Conservation (phyloP, 1,140 invertebrate species). For the Epicauta chinensis region DNA sequence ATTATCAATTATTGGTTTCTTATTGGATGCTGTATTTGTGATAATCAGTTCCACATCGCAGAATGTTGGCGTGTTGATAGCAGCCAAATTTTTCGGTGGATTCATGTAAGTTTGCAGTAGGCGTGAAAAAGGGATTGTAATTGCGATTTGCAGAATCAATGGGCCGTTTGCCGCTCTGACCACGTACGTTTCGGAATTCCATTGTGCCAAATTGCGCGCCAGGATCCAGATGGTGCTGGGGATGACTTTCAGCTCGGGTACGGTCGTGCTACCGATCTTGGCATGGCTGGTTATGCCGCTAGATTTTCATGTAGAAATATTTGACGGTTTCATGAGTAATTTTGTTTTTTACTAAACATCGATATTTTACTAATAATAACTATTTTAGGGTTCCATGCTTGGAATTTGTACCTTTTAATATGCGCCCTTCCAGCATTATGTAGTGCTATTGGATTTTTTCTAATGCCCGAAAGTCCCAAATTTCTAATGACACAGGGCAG, state of each 20-base stretch:
- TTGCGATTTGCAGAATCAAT: conserved; percentile 20
- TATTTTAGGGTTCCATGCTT: conserved; percentile 53
- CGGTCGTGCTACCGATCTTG: conserved; percentile 24
- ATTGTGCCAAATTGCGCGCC: conserved; percentile 54
- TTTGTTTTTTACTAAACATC: not conserved
- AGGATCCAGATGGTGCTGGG: conserved; percentile 56
- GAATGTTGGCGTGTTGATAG: conserved; percentile 59
- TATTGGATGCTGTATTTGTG: conserved; percentile 61
- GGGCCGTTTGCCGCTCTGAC: conserved; percentile 56
- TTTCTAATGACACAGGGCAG: conserved; percentile 68
- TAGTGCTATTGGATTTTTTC: conserved; percentile 53
- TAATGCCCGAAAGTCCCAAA: conserved; percentile 69
- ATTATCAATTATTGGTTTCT: conserved; percentile 63
- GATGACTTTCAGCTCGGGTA: conserved; percentile 49
- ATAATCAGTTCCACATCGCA: conserved; percentile 63
- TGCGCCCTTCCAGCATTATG: conserved; percentile 62
- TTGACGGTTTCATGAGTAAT: conserved; percentile 10
- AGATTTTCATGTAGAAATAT: conserved; percentile 15
- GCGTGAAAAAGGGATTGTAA: too few relatives aligned
- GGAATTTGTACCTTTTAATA: conserved; percentile 68
- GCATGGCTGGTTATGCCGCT: conserved; percentile 25
- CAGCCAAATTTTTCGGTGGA: conserved; percentile 68
- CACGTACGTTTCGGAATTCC: conserved; percentile 63
- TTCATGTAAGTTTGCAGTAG: too few relatives aligned
- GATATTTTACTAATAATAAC: conserved; percentile 2